Percentiles rank a stretch among this genome's conserved stretches.
phyloP scores from a whole-genome alignment of 2,888 invertebrate genomes.

The Molanna angustata region DNA sequence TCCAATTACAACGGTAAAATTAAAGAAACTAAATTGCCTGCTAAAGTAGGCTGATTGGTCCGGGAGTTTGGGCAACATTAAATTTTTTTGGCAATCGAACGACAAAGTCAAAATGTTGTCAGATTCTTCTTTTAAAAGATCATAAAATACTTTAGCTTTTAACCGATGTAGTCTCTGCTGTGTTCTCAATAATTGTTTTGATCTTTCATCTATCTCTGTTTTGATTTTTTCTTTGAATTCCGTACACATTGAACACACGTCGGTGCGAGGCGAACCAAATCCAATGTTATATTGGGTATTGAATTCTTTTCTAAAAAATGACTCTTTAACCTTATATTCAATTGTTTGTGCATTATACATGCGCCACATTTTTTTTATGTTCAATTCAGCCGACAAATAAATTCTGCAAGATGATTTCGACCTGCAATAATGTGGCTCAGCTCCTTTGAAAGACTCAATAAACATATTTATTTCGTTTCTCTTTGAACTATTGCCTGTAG shows the following conservation, averaged over 20 bases:
- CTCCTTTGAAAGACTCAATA: not conserved
- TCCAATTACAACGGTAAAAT: slow-evolving; percentile 34
- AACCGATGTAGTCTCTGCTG: too few relatives aligned
- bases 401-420: not conserved
- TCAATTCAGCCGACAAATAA: not conserved
- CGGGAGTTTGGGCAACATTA: slow-evolving; percentile 34
- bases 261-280: not conserved
- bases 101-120: slow-evolving; percentile 31
- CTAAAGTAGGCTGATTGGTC: slow-evolving; percentile 36
- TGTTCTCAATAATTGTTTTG: too few relatives aligned
- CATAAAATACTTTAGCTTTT: slow-evolving; percentile 34
- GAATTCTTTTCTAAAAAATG: not conserved
- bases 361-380: not conserved
- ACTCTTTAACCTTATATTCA: not conserved
- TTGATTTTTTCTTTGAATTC: too few relatives aligned
- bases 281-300: not conserved
- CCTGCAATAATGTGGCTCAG: not conserved
- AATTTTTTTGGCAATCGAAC: slow-evolving; percentile 38
- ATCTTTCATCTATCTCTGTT: too few relatives aligned
- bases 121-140: slow-evolving; percentile 27
- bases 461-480: not conserved
- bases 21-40: slow-evolving; percentile 34
- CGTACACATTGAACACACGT: too few relatives aligned
- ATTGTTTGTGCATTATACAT: not conserved
- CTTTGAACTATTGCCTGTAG: not conserved